Evolutionary conservation across 2,113 vertebrate genomes (phyloP).

Genomic region (Ptychochromis oligacanthus): DNA sequence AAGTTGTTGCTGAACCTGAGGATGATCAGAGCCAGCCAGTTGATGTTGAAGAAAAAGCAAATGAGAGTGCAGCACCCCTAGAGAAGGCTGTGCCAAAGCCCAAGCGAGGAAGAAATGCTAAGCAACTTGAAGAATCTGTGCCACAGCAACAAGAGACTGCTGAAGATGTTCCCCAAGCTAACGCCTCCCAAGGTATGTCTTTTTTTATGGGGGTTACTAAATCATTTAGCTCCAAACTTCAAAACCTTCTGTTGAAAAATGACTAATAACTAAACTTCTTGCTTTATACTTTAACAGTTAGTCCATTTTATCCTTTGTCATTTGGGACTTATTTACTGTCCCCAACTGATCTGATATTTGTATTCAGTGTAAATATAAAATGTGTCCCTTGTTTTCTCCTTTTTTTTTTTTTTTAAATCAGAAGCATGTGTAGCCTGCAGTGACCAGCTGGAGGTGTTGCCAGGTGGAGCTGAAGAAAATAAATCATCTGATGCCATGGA

Average conservation of each 20-base stretch:
- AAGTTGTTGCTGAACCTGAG: background rate
- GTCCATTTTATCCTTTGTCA: background rate
- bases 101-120: constrained; percentile 53
- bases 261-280: background rate
- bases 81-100: constrained; percentile 38
- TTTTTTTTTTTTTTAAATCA: background rate
- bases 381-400: background rate
- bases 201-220: too few relatives aligned
- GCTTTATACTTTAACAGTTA: background rate
- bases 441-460: background rate
- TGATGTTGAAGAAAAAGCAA: background rate
- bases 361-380: too few relatives aligned
- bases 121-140: constrained; percentile 12
- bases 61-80: background rate
- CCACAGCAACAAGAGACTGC: background rate
- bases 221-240: background rate
- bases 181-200: constrained; percentile 19
- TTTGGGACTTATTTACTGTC: background rate
- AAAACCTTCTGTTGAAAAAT: background rate
- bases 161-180: background rate
- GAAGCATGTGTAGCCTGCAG: background rate
- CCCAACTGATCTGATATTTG: too few relatives aligned
- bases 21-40: background rate
- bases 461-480: background rate
- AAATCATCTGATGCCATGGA: background rate